A percentile compares a stretch with the other conserved stretches of the same genome.
These are phyloP conservation scores for Andrena marginata DNA, from an alignment of 2,888 invertebrate species.

Conservation along the genomic window DNA sequence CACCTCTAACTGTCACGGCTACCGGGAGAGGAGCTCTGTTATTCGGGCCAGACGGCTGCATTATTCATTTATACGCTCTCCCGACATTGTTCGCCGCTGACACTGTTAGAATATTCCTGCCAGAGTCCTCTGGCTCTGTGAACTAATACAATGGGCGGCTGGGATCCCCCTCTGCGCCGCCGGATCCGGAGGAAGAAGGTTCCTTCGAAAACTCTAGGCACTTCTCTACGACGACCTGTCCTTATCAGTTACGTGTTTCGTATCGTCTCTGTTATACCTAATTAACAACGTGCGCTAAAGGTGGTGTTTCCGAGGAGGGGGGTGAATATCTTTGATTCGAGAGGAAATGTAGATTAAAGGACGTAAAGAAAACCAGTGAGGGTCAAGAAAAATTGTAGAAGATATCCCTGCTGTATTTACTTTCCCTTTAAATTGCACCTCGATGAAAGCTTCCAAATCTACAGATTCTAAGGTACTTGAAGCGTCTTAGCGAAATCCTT, in stretches of 20 bases:
- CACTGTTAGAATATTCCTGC: constrained; percentile 55
- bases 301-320: background rate
- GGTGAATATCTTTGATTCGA: no score
- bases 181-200: constrained; percentile 10
- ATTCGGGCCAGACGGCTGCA: constrained; percentile 44
- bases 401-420: no score
- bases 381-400: no score
- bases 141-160: constrained; percentile 34
- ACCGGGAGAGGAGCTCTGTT: background rate
- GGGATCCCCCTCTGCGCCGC: background rate
- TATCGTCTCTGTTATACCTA: background rate
- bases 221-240: background rate
- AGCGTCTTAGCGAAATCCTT: no score
- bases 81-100: constrained; percentile 53
- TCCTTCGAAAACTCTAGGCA: constrained; percentile 20
- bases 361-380: no score
- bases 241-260: background rate
- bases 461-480: no score
- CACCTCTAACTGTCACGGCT: constrained; percentile 38
- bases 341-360: no score
- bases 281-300: background rate
- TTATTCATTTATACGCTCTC: constrained; percentile 49
- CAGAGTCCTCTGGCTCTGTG: constrained; percentile 29
- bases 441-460: no score
- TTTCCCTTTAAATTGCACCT: no score